phyloP scores from a whole-genome alignment of 2,888 invertebrate genomes.

The Xestia c-nigrum region DNA sequence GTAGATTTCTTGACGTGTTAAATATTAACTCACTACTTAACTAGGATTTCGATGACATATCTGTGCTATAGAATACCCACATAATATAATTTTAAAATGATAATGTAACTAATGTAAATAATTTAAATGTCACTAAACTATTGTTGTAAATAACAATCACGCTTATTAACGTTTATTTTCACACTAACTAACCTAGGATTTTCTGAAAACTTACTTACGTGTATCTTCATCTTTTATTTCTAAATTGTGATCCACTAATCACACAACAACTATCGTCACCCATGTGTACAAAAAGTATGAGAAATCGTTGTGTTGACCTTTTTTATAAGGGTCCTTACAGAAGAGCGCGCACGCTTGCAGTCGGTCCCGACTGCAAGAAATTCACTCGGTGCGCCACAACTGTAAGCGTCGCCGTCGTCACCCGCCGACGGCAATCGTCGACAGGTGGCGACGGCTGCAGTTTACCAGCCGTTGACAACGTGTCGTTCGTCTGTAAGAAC shows the following conservation, averaged over 20 bases:
- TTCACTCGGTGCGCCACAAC: too few relatives aligned
- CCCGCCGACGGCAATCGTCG: too few relatives aligned
- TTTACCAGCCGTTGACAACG: too few relatives aligned
- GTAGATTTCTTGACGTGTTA: neutral
- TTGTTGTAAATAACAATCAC: slow-evolving; percentile 10
- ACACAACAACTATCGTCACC: slow-evolving; percentile 41
- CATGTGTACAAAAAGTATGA: slow-evolving; percentile 2
- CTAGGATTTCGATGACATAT: neutral
- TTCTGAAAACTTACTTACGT: neutral
- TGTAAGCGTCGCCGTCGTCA: too few relatives aligned
- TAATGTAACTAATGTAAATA: too few relatives aligned
- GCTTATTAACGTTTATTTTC: neutral
- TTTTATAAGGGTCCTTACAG: neutral
- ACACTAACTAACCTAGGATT: neutral
- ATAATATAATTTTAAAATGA: neutral
- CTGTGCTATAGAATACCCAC: too few relatives aligned
- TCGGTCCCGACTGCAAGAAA: too few relatives aligned
- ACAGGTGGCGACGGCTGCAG: too few relatives aligned
- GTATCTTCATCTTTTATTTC: neutral
- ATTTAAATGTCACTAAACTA: neutral
- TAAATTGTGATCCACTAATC: neutral
- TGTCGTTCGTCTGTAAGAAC: too few relatives aligned
- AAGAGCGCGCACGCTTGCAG: too few relatives aligned
- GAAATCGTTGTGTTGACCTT: neutral
- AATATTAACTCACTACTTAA: neutral